Evolutionary conservation across 2,888 invertebrate species (phyloP), one percentile per base, ranked within the genome.

Genomic region (Andrena trimmerana): DNA sequence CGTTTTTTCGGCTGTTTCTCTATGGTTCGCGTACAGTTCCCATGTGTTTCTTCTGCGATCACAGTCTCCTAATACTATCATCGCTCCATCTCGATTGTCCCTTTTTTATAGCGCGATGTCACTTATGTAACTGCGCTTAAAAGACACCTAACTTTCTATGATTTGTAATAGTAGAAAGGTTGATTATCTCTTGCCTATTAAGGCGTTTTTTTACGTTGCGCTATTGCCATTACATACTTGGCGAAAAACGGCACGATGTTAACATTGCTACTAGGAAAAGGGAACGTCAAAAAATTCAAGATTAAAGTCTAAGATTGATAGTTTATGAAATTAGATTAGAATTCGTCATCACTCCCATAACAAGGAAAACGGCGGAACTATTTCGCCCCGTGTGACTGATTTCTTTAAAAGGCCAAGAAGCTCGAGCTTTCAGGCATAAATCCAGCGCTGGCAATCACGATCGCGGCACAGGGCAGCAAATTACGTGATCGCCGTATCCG

Each of bases 401-500:
- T 69, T 77, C 27, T 78, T 70, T 20, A 62, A 71, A 78, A 66
- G 10, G 0, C 10, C 3, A 27, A 29, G 1, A 8, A 33, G 4
- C 52, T 60, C 71, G 33, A 24, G 60, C 33, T 65, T 52, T 52
- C 31, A 65, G 31, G 52, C 52, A 60, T 59, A 65, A 77, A 77
- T 70, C 24, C 57, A 57, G 10, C 57, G 57, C 60, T 10, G 42
- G 59, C 50, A 31, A 59, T 54, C 33, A 60, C 70, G 65, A 59
- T 60, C 75, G 76, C 65, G 73, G 82, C 68, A 71, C 63, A 42
- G 63, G 52, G 60, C 36, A 68, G 76, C 66, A 71, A 84, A 71
- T 81, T 74, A 83, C 81, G 80, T 78, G 87, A 72, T 71, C 74
- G 74, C 52, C 59, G 52, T 62, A 65, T 59, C 68, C 82, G 62